phyloP scores from a whole-genome alignment of 2,113 vertebrate genomes.

The Rhodinocichla rosea region DNA sequence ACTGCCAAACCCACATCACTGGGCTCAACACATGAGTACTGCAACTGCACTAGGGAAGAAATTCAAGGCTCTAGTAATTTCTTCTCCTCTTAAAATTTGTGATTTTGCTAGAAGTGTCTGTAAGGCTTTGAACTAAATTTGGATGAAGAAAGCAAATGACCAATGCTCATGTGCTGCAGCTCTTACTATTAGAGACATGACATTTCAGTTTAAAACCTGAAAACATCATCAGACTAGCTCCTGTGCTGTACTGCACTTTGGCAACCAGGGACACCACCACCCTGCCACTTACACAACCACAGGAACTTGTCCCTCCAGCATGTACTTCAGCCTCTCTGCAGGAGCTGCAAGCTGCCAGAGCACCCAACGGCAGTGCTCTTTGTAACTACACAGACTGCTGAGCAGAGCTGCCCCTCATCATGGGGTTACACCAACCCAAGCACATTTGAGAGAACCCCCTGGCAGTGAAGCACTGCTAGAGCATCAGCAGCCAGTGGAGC shows the following conservation, averaged over 20 bases:
- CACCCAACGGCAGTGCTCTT: background rate
- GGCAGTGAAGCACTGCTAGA: background rate
- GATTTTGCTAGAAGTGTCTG: background rate
- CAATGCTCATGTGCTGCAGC: background rate
- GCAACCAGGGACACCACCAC: background rate
- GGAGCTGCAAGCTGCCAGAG: background rate
- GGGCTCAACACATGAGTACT: background rate
- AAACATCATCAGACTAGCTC: background rate
- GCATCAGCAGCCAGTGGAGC: background rate
- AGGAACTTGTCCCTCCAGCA: background rate
- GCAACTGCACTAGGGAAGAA: background rate
- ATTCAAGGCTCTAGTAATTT: background rate
- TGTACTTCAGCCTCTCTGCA: fast-evolving
- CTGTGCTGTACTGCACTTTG: background rate
- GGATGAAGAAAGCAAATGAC: background rate
- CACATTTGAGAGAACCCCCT: background rate
- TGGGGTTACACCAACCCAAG: background rate
- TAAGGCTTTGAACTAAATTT: background rate
- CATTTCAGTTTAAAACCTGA: background rate
- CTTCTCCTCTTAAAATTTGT: background rate
- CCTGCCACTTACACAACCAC: background rate
- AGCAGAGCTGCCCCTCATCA: background rate
- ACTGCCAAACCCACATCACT: background rate
- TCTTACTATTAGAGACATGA: background rate
- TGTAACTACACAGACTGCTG: background rate